Conservation (phyloP, 2,888 invertebrate genomes). For the Limenitis arthemis region DNA sequence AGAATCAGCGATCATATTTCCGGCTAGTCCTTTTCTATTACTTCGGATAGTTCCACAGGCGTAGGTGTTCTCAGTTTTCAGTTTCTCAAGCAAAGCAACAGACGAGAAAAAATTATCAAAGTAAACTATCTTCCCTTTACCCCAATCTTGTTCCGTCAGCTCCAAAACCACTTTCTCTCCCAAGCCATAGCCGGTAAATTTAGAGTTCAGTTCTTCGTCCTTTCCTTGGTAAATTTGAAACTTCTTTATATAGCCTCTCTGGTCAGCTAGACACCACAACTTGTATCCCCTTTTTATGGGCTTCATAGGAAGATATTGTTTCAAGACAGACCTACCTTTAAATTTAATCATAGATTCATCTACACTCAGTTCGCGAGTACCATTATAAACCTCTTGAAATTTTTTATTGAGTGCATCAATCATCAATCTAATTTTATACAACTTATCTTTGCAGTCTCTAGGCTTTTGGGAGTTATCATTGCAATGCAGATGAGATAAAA, state of each 20-base stretch:
- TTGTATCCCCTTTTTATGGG: slow-evolving; percentile 35
- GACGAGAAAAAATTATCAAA: slow-evolving; percentile 27
- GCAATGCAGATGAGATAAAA: slow-evolving; percentile 25
- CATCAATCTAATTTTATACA: slow-evolving; percentile 22
- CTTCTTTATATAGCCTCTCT: slow-evolving; percentile 20
- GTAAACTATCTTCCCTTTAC: slow-evolving; percentile 21
- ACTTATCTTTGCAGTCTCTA: slow-evolving; percentile 23
- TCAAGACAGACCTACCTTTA: slow-evolving; percentile 25
- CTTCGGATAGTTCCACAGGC: slow-evolving; percentile 22
- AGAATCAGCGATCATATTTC: slow-evolving; percentile 22
- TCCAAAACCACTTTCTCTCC: slow-evolving; percentile 24
- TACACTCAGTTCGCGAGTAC: slow-evolving; percentile 26
- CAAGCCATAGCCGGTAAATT: slow-evolving; percentile 17
- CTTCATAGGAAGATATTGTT: slow-evolving; percentile 35
- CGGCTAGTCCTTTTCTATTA: slow-evolving; percentile 18
- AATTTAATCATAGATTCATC: slow-evolving; percentile 29
- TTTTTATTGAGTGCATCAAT: slow-evolving; percentile 23
- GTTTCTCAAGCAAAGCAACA: slow-evolving; percentile 26
- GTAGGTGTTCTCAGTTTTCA: slow-evolving; percentile 20
- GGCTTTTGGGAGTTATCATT: slow-evolving; percentile 23
- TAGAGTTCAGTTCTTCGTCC: slow-evolving; percentile 21
- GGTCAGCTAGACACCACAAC: slow-evolving; percentile 20
- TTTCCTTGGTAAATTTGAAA: slow-evolving; percentile 25
- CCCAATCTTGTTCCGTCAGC: slow-evolving; percentile 22
- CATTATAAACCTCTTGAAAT: slow-evolving; percentile 24